phyloP scores from a whole-genome alignment of 2,797 vertebrate species.

The Rhabdomys pumilio region DNA sequence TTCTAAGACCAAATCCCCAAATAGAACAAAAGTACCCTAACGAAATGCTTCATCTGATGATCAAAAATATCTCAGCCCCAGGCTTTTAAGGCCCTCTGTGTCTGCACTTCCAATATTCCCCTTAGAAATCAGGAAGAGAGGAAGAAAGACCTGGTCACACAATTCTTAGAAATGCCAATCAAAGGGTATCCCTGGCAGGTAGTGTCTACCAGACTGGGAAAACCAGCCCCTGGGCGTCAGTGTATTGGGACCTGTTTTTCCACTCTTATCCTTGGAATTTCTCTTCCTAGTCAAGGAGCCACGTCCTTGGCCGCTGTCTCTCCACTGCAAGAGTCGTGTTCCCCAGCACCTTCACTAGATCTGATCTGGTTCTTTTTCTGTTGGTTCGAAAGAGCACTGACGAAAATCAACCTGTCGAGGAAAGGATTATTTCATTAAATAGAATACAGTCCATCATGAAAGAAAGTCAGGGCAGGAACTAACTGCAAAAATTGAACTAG shows the following conservation, averaged over 20 bases:
- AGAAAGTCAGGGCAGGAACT: not conserved
- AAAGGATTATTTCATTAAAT: not conserved
- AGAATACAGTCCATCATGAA: not conserved
- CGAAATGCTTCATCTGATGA: not conserved
- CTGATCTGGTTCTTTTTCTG: not conserved
- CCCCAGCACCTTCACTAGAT: not conserved
- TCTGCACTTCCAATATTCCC: not conserved
- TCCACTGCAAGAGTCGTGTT: not conserved
- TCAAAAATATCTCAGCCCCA: not conserved
- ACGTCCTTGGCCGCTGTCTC: too few species aligned
- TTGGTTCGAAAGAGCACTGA: not conserved
- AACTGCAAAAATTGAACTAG: not conserved
- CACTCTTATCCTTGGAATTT: not conserved
- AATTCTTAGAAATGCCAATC: not conserved
- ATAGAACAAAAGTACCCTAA: not conserved
- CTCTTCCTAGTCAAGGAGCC: not conserved
- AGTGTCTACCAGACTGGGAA: not conserved
- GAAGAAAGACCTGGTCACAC: not conserved
- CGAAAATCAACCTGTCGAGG: not conserved
- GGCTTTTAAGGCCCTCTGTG: not conserved
- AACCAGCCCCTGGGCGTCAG: not conserved
- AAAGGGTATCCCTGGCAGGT: too few species aligned
- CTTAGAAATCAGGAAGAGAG: not conserved
- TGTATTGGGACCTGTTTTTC: not conserved
- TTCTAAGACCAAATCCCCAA: not conserved